Base-by-base conservation (phyloP, 2,888 invertebrate genomes). In the Epistrophe grossulariae region DNA sequence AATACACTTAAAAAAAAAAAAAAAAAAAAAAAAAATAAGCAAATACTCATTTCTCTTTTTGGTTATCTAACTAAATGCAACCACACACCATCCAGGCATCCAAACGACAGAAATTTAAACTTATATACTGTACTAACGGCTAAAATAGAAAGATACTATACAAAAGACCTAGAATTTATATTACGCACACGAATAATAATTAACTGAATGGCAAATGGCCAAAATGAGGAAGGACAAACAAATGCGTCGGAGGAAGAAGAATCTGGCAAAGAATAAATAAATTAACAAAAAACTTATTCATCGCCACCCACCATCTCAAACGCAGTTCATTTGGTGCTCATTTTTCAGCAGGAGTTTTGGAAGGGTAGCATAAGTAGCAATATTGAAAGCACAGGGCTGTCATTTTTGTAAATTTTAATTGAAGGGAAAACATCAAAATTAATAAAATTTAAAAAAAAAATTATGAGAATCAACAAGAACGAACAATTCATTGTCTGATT, bases 271-370 rank as follows among this genome's bases (percentile, higher is more conserved):
- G 79, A 79, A 87, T 87, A 87, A 87, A 83, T 83, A 87, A 83
- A 87, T 87, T 83, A 87, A 83, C 79, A 66, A 76, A 77, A 87
- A 82, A 87, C 87, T 83, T 87, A 79, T 87, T 83, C 87, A 83
- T 83, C 83, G 77, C 72, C 77, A 40, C 17, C 60, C 60, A 74
- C 78, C 71, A 79, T 70, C 77, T 50, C 45, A 11, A n/a, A 28
- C 13, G 48, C 57, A 50, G 15, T 70, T 85, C 64, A 82, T 85
- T 85, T 79, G 73, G 70, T 78, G 64, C 57, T 78, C 40, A 68
- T 57, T 72, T 68, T 45, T 71, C 45, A 10, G 55, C 31, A 45
- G n/a, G 17, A 43, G 9, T 15, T n/a, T n/a, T 24, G 1, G 9
- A n/a, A 55, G 24, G 13, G 50, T 19, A 13, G 43, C 0, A n/a